These are phyloP conservation scores for Scolanthus callimorphus DNA, from an alignment of 92 coral and sea anemone species.

Conservation along the genomic window DNA sequence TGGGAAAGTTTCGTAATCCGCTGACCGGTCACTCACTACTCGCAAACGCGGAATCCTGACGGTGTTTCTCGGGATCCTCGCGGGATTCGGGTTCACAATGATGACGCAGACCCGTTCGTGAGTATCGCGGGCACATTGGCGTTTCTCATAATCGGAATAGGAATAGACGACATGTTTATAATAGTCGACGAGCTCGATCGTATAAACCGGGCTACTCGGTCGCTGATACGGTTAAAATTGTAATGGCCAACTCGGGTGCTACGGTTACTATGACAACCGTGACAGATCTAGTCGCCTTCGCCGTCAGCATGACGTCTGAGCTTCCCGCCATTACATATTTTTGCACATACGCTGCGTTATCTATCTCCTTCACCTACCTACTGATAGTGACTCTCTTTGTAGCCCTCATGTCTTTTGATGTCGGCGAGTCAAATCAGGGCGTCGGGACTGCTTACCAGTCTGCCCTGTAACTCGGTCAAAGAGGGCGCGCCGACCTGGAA, in stretches of 20 bases:
- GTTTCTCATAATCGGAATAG: slow-evolving; percentile 74
- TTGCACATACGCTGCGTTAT: slow-evolving; percentile 46
- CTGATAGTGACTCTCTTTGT: slow-evolving; percentile 43
- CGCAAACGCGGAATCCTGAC: slow-evolving; percentile 73
- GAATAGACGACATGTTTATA: slow-evolving; percentile 91
- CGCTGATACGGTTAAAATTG: slow-evolving; percentile 24
- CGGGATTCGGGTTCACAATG: slow-evolving; percentile 76
- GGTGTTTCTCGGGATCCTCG: slow-evolving; percentile 76
- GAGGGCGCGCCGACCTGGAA: slow-evolving; percentile 45
- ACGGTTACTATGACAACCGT: slow-evolving; percentile 64
- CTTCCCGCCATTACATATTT: slow-evolving; percentile 53
- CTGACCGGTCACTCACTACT: slow-evolving; percentile 80
- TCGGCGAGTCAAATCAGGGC: slow-evolving; percentile 43
- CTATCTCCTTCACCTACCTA: slow-evolving; percentile 37
- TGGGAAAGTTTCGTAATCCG: slow-evolving; percentile 70
- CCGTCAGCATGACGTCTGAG: slow-evolving; percentile 48
- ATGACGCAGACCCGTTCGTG: slow-evolving; percentile 55
- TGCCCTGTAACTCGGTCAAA: slow-evolving; percentile 42
- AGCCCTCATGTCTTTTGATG: slow-evolving; percentile 47
- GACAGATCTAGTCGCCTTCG: slow-evolving; percentile 59
- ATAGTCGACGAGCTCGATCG: slow-evolving; percentile 86
- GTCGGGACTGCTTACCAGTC: slow-evolving; percentile 48
- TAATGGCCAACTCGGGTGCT: slow-evolving; percentile 25
- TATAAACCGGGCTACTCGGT: slow-evolving; percentile 30
- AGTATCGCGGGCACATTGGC: slow-evolving; percentile 72